Conservation (phyloP, 2,888 invertebrate genomes). For the Sinodicranocentrus sp. region DNA sequence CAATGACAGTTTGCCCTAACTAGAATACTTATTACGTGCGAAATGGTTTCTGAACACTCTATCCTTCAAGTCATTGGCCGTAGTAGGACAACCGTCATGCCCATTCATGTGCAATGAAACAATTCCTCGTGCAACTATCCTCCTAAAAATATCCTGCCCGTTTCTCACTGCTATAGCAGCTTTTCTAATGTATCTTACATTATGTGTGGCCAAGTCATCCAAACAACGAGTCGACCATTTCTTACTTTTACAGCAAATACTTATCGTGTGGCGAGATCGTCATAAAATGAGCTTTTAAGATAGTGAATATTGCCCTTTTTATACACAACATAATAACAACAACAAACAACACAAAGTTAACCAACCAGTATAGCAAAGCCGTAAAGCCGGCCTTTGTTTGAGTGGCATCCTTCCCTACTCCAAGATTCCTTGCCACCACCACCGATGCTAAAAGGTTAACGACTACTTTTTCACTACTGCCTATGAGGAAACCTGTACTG, state of each 20-base stretch:
- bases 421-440: no score
- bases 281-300: slow-evolving; percentile 59
- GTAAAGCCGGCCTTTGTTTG: not conserved
- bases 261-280: slow-evolving; percentile 58
- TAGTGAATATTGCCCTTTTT: slow-evolving; percentile 55
- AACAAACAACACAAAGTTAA: slow-evolving; percentile 25
- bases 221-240: slow-evolving; percentile 9
- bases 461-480: slow-evolving; percentile 32
- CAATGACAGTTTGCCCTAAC: no score
- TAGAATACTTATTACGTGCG: slow-evolving; percentile 10
- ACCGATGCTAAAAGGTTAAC: slow-evolving; percentile 46
- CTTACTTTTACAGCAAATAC: slow-evolving; percentile 12
- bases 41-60: slow-evolving; percentile 23
- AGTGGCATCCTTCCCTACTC: not conserved
- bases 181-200: no score
- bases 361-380: not conserved
- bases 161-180: no score
- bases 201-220: slow-evolving; percentile 9
- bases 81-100: not conserved
- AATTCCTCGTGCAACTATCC: not conserved
- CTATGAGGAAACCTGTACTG: not conserved
- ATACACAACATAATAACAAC: slow-evolving; percentile 49
- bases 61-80: slow-evolving; percentile 39
- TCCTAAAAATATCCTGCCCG: no score
- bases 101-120: slow-evolving; percentile 4